Conservation (phyloP, 2,113 vertebrate species). For the Zeus faber region DNA sequence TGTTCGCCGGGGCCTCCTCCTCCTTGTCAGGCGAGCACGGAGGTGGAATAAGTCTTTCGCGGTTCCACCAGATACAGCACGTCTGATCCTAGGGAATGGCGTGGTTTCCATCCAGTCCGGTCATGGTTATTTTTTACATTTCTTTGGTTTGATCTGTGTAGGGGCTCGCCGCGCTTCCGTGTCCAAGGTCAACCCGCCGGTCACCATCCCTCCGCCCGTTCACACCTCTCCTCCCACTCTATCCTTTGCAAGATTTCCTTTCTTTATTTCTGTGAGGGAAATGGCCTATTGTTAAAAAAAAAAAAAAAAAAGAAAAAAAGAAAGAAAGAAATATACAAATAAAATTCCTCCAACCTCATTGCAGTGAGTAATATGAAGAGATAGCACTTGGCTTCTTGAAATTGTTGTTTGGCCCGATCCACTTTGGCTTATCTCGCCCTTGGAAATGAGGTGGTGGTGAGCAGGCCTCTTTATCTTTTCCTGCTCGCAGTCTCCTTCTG, state of each 20-base stretch:
- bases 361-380: conserved; percentile 20
- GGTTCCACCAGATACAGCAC: conserved; percentile 25
- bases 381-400: conserved; percentile 13
- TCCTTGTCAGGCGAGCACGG: conserved; percentile 32
- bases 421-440: conserved; percentile 21
- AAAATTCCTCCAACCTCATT: not conserved
- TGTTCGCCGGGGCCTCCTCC: conserved; percentile 50
- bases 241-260: not conserved
- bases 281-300: no score
- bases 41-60: conserved; percentile 28
- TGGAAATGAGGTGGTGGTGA: conserved; percentile 21
- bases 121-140: no score
- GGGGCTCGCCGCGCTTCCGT: no score
- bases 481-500: not conserved
- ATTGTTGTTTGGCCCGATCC: conserved; percentile 14
- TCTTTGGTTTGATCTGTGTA: no score
- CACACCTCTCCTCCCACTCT: not conserved
- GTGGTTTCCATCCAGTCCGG: not conserved
- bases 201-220: conserved; percentile 1
- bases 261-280: no score
- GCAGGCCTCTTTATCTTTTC: not conserved
- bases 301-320: not conserved
- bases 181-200: conserved; percentile 10
- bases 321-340: not conserved
- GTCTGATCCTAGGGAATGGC: no score